phyloP scores from a whole-genome alignment of 2,888 invertebrate species.

The Epinotia brunnichana region DNA sequence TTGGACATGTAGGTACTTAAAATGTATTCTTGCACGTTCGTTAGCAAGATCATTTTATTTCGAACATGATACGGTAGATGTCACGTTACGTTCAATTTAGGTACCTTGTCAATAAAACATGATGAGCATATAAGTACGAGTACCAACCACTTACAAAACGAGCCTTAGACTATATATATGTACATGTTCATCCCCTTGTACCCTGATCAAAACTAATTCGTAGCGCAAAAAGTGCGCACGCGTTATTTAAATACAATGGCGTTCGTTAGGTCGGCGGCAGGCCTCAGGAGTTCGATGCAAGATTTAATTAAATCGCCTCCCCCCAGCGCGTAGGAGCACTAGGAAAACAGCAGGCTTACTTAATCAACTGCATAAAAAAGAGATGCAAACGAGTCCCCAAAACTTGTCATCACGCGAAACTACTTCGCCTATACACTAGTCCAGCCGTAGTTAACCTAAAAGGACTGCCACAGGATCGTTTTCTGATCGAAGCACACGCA shows the following conservation, averaged over 20 bases:
- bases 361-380: background rate
- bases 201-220: constrained; percentile 40
- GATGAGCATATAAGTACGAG: no score
- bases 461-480: no score
- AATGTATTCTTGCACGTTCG: no score
- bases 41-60: no score
- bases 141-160: background rate
- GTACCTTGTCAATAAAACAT: no score
- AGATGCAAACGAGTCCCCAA: background rate
- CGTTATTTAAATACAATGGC: constrained; percentile 83
- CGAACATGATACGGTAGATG: no score
- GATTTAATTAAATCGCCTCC: constrained; percentile 85
- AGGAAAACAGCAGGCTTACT: constrained; percentile 18
- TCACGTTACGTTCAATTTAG: no score
- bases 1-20: no score
- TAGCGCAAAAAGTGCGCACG: constrained; percentile 75
- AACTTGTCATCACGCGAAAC: background rate
- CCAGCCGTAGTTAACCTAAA: background rate
- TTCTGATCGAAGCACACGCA: no score
- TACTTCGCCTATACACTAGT: background rate
- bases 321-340: constrained; percentile 41
- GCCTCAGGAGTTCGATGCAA: constrained; percentile 85
- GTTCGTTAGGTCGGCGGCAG: constrained; percentile 79
- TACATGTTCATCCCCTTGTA: constrained; percentile 21
- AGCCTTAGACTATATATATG: background rate